A percentile compares a stretch with the other conserved stretches of the same genome.
Evolutionary conservation across 2,113 vertebrate genomes (phyloP).

Genomic region (Cynocephalus volans): DNA sequence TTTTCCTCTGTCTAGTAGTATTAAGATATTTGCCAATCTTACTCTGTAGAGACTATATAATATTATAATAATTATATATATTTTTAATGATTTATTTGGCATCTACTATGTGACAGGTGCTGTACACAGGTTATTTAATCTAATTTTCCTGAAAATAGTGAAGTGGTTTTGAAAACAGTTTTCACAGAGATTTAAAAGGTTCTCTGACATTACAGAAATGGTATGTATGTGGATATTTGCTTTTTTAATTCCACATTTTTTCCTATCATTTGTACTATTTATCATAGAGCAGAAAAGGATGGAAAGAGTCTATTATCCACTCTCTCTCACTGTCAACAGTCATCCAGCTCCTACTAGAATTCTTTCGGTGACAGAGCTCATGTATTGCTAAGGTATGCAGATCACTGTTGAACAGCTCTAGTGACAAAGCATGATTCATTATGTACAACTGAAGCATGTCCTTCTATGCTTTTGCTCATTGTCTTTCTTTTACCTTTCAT

Average conservation of each 20-base stretch:
- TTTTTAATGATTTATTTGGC: conserved; percentile 13
- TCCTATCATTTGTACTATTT: not conserved
- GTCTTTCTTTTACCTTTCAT: not conserved
- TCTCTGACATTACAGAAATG: not conserved
- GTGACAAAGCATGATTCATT: not conserved
- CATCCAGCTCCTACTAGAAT: not conserved
- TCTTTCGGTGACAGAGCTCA: not conserved
- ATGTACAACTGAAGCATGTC: not conserved
- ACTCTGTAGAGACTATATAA: not conserved
- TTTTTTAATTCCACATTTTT: not conserved
- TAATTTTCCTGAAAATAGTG: not conserved
- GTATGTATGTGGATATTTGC: not conserved
- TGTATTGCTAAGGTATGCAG: not conserved
- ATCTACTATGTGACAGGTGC: not conserved
- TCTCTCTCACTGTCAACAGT: not conserved
- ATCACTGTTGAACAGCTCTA: not conserved
- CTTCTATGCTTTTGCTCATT: not conserved
- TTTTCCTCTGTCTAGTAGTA: not conserved
- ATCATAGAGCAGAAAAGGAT: not conserved
- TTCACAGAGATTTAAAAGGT: not conserved
- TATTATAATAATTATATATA: not conserved
- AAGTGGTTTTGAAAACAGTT: conserved; percentile 3
- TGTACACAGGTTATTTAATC: conserved; percentile 7
- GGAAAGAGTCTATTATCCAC: not conserved
- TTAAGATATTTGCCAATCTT: not conserved